Evolutionary conservation across 2,113 vertebrate species (phyloP).

Genomic region (Crotalus tigris): DNA sequence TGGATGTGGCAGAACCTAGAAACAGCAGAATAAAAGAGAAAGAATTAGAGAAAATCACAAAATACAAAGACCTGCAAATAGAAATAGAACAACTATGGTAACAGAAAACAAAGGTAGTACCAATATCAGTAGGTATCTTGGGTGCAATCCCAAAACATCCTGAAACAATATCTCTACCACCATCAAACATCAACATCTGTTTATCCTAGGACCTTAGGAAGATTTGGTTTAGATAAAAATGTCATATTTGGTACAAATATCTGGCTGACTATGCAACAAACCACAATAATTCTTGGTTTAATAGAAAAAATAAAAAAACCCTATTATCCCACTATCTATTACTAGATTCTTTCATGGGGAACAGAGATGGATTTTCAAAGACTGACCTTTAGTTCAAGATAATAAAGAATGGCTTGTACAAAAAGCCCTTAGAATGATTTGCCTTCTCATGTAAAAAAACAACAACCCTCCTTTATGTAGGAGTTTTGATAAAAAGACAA

Average conservation of each 20-base stretch:
- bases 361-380: constrained; percentile 10
- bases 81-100: not conserved
- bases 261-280: not conserved
- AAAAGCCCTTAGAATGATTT: constrained; percentile 1
- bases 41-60: not conserved
- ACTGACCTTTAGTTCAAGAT: constrained; percentile 5
- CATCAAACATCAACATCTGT: not conserved
- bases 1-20: not conserved
- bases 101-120: not conserved
- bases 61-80: not conserved
- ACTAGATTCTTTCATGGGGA: constrained; percentile 12
- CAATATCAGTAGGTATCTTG: not conserved
- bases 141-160: not conserved
- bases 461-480: not conserved
- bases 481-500: constrained; percentile 8
- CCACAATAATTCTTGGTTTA: not conserved
- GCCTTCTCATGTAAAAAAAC: not conserved
- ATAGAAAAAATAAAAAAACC: not conserved
- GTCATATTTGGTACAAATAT: not conserved
- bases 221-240: not conserved
- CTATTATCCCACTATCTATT: constrained; percentile 20
- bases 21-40: not conserved
- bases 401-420: constrained; percentile 13
- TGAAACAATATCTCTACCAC: not conserved
- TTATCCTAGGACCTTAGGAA: not conserved